Evolutionary conservation across 2,113 vertebrate genomes (phyloP).

Genomic region (Symphodus melops): DNA sequence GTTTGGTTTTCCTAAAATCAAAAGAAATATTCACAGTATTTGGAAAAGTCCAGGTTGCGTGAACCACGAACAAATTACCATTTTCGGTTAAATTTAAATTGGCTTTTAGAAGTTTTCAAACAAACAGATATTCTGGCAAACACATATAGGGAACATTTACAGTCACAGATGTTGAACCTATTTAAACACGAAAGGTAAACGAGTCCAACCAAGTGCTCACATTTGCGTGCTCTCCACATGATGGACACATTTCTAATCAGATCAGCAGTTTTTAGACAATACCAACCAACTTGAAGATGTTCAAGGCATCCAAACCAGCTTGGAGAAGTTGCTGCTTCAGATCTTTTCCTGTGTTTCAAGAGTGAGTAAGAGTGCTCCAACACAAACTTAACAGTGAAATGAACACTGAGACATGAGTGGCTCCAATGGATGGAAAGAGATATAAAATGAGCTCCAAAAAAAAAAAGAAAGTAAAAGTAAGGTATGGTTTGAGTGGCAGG

Average conservation of each 20-base stretch:
- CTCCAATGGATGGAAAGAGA: slow-evolving; percentile 51
- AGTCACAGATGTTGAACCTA: too few relatives aligned
- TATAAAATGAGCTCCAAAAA: slow-evolving; percentile 44
- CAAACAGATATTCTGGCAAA: too few relatives aligned
- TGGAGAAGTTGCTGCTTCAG: not conserved
- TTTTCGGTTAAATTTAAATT: too few relatives aligned
- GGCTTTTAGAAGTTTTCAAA: too few relatives aligned
- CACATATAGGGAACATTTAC: too few relatives aligned
- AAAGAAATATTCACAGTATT: too few relatives aligned
- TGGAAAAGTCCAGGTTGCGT: not conserved
- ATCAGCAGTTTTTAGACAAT: not conserved
- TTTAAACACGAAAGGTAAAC: too few relatives aligned
- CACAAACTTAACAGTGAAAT: slow-evolving; percentile 52
- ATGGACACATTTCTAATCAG: not conserved
- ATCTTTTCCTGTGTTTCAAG: slow-evolving; percentile 22
- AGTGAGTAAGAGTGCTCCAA: slow-evolving; percentile 3
- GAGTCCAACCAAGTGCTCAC: too few relatives aligned
- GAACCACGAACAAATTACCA: not conserved
- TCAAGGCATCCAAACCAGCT: slow-evolving; percentile 7
- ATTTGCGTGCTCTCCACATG: too few relatives aligned
- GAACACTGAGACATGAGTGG: slow-evolving; percentile 57
- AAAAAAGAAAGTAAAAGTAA: slow-evolving; percentile 39
- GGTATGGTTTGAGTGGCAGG: slow-evolving; percentile 41
- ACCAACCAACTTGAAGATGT: not conserved
- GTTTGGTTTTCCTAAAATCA: too few relatives aligned